phyloP scores from a whole-genome alignment of 2,113 vertebrate species.

The Puffinus mauretanicus region DNA sequence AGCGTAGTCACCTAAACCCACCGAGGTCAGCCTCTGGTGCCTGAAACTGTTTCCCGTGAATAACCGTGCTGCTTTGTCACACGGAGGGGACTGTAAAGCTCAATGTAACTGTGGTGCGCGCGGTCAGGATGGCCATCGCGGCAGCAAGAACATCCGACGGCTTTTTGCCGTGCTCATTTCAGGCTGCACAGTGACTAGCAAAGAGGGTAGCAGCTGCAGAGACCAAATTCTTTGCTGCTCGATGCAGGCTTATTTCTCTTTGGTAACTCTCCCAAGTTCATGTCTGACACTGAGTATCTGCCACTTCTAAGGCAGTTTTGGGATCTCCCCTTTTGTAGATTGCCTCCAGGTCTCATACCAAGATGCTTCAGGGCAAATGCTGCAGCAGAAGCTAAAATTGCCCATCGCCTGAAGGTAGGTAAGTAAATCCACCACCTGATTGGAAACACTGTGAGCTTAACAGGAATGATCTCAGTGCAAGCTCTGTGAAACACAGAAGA shows the following conservation, averaged over 20 bases:
- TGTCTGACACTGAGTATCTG: background rate
- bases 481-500: background rate
- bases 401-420: constrained; percentile 54
- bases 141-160: rapidly evolving
- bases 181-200: rapidly evolving
- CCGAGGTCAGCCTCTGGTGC: background rate
- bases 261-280: background rate
- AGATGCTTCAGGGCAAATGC: constrained; percentile 67
- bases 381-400: constrained; percentile 72
- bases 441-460: background rate
- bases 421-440: background rate
- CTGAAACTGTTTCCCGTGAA: background rate
- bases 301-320: background rate
- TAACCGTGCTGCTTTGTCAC: background rate
- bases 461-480: background rate
- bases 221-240: background rate
- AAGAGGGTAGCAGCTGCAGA: background rate
- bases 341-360: constrained; percentile 67
- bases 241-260: rapidly evolving
- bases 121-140: rapidly evolving
- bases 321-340: constrained; percentile 1
- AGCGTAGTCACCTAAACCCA: background rate
- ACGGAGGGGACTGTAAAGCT: rapidly evolving
- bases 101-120: background rate
- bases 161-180: background rate